Conservation (phyloP, 2,888 invertebrate genomes). For the Andrena minutula region DNA sequence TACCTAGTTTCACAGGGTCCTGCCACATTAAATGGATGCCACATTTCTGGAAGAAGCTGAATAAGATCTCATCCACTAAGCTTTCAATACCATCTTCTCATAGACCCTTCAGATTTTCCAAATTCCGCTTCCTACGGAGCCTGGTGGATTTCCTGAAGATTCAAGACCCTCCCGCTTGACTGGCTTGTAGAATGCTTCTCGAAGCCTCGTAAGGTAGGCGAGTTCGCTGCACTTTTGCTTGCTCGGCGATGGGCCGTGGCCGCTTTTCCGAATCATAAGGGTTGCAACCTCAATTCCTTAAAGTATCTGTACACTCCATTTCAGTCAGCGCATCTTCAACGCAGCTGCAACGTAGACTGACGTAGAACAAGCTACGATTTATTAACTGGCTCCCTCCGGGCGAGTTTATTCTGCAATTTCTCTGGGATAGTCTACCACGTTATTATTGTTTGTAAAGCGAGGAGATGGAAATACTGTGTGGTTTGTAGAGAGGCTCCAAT, state of each 20-base stretch:
- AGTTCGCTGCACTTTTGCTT: slow-evolving; percentile 3
- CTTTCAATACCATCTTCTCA: slow-evolving; percentile 18
- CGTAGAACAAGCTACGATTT: not conserved
- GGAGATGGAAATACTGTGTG: no score
- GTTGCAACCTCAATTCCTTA: slow-evolving; percentile 24
- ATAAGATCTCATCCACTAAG: slow-evolving; percentile 18
- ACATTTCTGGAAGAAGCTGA: slow-evolving; percentile 10
- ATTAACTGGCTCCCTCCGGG: not conserved
- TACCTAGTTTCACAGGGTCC: not conserved
- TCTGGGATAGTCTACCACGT: not conserved
- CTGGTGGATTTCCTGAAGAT: not conserved
- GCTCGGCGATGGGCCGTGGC: not conserved
- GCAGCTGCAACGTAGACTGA: not conserved
- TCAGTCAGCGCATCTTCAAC: not conserved
- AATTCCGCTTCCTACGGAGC: slow-evolving; percentile 28
- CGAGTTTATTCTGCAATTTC: not conserved
- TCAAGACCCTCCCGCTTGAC: slow-evolving; percentile 23
- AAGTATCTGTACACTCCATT: not conserved
- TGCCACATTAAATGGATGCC: slow-evolving; percentile 6
- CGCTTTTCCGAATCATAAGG: slow-evolving; percentile 15
- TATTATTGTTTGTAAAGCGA: not conserved
- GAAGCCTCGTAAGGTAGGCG: not conserved
- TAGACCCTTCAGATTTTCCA: slow-evolving; percentile 28
- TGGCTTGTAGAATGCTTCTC: not conserved
- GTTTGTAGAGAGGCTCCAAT: no score